Conservation (phyloP, 2,113 vertebrate genomes). For the Ornithorhynchus anatinus region DNA sequence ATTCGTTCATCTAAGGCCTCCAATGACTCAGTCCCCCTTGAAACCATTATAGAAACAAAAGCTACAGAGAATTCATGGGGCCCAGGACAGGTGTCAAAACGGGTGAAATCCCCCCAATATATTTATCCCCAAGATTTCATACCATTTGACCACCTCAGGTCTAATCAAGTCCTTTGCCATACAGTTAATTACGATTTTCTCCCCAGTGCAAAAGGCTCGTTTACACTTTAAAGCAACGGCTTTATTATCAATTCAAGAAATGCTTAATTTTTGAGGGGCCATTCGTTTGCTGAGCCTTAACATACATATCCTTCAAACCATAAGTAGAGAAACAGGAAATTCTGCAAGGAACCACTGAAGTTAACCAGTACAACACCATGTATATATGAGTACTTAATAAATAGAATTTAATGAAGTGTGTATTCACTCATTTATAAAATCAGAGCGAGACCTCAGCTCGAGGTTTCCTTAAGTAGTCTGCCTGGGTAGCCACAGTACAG, state of each 20-base stretch:
- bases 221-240: background rate
- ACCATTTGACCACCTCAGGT: too few relatives aligned
- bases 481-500: constrained; percentile 11
- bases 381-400: background rate
- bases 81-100: too few relatives aligned
- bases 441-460: constrained; percentile 36
- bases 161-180: background rate
- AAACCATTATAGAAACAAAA: too few relatives aligned
- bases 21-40: too few relatives aligned
- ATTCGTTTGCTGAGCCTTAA: too few relatives aligned
- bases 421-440: constrained; percentile 35
- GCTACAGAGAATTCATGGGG: too few relatives aligned
- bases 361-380: constrained; percentile 2
- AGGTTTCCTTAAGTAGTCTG: constrained; percentile 35
- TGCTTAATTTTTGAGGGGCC: constrained; percentile 9
- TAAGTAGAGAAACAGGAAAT: too few relatives aligned
- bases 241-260: background rate
- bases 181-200: background rate
- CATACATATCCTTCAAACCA: too few relatives aligned
- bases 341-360: constrained; percentile 9
- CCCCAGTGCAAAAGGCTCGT: background rate
- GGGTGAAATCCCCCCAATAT: too few relatives aligned
- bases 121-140: too few relatives aligned
- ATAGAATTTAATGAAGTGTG: constrained; percentile 34
- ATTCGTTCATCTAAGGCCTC: too few relatives aligned